These are phyloP conservation scores for Plagodis dolabraria DNA, from an alignment of 2,888 invertebrate species.

Conservation along the genomic window DNA sequence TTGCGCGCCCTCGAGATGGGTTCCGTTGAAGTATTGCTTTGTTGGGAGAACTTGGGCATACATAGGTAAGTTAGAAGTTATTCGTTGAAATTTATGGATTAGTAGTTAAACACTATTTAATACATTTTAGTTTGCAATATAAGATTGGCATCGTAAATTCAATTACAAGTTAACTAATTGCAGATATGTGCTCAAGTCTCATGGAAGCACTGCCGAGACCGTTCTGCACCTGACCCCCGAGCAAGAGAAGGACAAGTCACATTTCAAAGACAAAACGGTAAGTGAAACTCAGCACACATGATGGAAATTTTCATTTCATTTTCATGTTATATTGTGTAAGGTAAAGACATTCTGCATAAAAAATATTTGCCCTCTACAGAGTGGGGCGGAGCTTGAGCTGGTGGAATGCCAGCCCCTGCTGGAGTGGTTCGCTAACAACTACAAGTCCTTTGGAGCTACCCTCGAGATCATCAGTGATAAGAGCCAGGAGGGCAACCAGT, in stretches of 20 bases:
- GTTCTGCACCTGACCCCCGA: constrained; percentile 98
- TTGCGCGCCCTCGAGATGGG: constrained; percentile 98
- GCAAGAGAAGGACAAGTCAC: constrained; percentile 99
- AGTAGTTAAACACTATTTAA: too few species aligned
- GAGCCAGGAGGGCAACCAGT: constrained; percentile 99
- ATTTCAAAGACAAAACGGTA: constrained; percentile 99
- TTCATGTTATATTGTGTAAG: too few species aligned
- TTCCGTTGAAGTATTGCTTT: constrained; percentile 98
- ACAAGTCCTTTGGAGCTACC: constrained; percentile 99
- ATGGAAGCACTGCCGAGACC: constrained; percentile 93
- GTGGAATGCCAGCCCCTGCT: constrained; percentile 98
- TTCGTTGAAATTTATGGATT: too few species aligned
- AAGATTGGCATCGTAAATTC: too few species aligned
- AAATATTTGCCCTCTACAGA: constrained; percentile 80
- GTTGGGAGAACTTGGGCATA: constrained; percentile 99
- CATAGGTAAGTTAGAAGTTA: constrained; percentile 86
- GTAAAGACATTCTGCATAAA: too few species aligned
- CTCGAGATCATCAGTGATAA: constrained; percentile 99
- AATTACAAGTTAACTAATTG: constrained; percentile 27
- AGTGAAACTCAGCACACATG: constrained; percentile 12
- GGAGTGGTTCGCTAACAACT: constrained; percentile 99
- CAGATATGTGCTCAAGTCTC: constrained; percentile 96
- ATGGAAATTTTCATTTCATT: too few species aligned
- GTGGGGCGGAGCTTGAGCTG: constrained; percentile 98
- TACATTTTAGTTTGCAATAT: too few species aligned